Evolutionary conservation across 2,797 vertebrate genomes (phyloP).

Genomic region (Uromys caudimaculatus): DNA sequence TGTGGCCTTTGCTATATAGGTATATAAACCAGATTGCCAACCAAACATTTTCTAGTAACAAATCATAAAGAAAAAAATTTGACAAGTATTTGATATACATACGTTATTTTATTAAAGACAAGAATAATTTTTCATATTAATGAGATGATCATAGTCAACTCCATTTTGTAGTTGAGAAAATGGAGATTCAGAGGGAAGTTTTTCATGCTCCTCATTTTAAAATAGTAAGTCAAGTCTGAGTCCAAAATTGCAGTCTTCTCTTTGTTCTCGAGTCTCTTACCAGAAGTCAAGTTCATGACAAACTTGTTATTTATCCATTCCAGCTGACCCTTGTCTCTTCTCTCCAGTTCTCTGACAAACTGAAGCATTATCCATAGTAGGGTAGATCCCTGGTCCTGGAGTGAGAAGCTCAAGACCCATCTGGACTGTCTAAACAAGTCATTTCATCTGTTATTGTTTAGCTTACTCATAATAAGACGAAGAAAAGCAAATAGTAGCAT

Average conservation of each 20-base stretch:
- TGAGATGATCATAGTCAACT: background rate
- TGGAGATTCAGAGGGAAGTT: background rate
- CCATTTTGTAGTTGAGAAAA: slow-evolving; percentile 11
- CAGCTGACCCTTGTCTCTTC: background rate
- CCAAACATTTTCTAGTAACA: background rate
- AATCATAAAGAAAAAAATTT: background rate
- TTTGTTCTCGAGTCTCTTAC: background rate
- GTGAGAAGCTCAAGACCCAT: background rate
- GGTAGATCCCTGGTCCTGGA: background rate
- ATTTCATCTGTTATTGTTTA: background rate
- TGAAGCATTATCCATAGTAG: background rate
- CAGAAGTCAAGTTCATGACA: background rate
- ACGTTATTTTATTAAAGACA: background rate
- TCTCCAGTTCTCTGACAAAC: background rate
- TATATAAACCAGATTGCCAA: background rate
- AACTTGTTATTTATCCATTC: background rate
- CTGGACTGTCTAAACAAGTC: background rate
- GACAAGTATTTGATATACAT: background rate
- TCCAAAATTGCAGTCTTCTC: background rate
- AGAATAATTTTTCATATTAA: background rate
- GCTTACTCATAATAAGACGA: background rate
- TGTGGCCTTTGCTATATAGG: background rate
- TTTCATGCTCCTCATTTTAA: background rate
- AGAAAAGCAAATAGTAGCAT: background rate
- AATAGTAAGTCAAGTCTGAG: background rate